A percentile compares a stretch with the other conserved stretches of the same genome.
These are phyloP conservation scores for Digitonthophagus gazella DNA, from an alignment of 2,888 invertebrate species.

Conservation along the genomic window DNA sequence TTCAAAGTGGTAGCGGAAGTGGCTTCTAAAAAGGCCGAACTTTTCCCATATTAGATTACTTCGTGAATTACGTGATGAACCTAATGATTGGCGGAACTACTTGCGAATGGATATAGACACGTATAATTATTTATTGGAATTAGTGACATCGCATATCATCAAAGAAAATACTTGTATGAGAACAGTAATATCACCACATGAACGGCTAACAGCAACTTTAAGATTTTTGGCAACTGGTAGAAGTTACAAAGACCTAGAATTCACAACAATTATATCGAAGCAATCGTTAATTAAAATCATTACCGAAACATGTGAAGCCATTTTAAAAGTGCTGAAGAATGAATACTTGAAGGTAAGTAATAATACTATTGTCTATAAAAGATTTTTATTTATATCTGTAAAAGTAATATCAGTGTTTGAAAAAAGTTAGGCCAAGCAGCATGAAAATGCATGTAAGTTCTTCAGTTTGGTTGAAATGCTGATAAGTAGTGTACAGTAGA, in stretches of 20 bases:
- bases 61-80: slow-evolving; percentile 31
- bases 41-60: slow-evolving; percentile 30
- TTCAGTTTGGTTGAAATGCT: slow-evolving; percentile 33
- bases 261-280: slow-evolving; percentile 37
- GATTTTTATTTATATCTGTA: slow-evolving; percentile 13
- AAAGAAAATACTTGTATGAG: slow-evolving; percentile 31
- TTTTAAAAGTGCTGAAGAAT: slow-evolving; percentile 26
- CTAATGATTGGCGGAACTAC: slow-evolving; percentile 35
- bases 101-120: slow-evolving; percentile 34
- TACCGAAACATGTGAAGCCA: slow-evolving; percentile 28
- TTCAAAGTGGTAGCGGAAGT: slow-evolving; percentile 28
- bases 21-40: slow-evolving; percentile 29
- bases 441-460: slow-evolving; percentile 29
- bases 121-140: slow-evolving; percentile 31
- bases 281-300: slow-evolving; percentile 33
- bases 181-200: slow-evolving; percentile 33
- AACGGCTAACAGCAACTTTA: slow-evolving; percentile 36
- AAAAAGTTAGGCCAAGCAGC: slow-evolving; percentile 26
- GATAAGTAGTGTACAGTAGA: slow-evolving; percentile 31
- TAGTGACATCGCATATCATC: slow-evolving; percentile 33
- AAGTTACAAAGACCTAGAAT: slow-evolving; percentile 37
- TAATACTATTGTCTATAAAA: slow-evolving; percentile 23
- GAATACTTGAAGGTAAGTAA: slow-evolving; percentile 28
- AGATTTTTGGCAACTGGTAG: slow-evolving; percentile 39
- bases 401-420: slow-evolving; percentile 19